phyloP scores from a whole-genome alignment of 1,140 invertebrate genomes.

The Medauroidea extradentata region DNA sequence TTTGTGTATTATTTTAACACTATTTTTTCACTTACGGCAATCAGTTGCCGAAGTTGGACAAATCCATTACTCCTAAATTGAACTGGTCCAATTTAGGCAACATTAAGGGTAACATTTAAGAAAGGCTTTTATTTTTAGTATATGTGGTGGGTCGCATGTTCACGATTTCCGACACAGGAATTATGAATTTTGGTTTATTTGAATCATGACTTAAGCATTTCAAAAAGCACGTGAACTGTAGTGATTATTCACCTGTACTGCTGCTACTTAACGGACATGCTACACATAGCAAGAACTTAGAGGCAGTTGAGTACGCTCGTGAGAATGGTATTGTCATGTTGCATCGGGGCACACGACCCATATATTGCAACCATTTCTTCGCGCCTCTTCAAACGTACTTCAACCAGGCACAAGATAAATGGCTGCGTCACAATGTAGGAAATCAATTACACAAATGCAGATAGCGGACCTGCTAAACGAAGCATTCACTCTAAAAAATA shows the following conservation, averaged over 20 bases:
- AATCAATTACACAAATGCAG: slow-evolving; percentile 26
- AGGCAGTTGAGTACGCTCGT: neutral
- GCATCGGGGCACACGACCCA: slow-evolving; percentile 34
- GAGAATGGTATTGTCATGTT: slow-evolving; percentile 5
- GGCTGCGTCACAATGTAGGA: slow-evolving; percentile 15
- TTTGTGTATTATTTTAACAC: no score
- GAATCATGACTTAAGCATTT: slow-evolving; percentile 23
- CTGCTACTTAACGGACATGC: slow-evolving; percentile 30
- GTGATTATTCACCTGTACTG: slow-evolving; percentile 25
- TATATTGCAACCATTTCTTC: slow-evolving; percentile 36
- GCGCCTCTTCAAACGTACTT: slow-evolving; percentile 29
- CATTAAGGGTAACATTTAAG: no score
- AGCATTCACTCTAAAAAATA: no score
- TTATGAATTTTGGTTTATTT: no score
- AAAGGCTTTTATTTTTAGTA: no score
- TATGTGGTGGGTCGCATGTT: slow-evolving; percentile 2
- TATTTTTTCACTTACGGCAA: no score
- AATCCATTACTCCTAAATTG: no score
- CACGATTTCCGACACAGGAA: slow-evolving; percentile 27
- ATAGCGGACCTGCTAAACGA: slow-evolving; percentile 27
- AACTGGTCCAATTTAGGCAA: no score
- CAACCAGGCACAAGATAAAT: neutral
- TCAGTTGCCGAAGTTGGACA: no score
- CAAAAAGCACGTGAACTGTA: slow-evolving; percentile 15
- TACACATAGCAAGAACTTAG: no score